Base-by-base conservation (phyloP, 1,140 invertebrate species). In the Magallana ariakensis region DNA sequence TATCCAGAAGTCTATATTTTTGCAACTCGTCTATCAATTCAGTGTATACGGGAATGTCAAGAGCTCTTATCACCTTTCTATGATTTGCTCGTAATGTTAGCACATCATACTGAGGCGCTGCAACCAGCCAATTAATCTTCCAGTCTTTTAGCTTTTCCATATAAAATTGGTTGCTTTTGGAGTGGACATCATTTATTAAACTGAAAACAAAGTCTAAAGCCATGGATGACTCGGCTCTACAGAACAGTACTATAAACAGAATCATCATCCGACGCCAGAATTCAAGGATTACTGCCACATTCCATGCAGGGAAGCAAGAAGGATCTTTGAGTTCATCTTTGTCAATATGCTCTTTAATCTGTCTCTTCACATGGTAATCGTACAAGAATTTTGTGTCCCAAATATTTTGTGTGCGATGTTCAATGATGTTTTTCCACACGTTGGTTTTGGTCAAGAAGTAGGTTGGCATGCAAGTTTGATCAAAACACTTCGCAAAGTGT, bases 371-470 rank as follows among this genome's bases (percentile, higher is more conserved):
- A 26, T 26, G 66, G 5, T 26, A 75, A 26, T 75, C 66, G 33
- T 75, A 75, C 22, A 75, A 26, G 33, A 75, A 75, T 10, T 26
- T 75, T 11, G 26, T 10, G 3, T 26, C 66, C 66, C 66, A 75
- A 75, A 33, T 33, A 26, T 75, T 75, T 4, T 75, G 66, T 13
- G 66, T 26, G 22, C 22, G 22, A 26, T 75, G 66, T 26, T 75
- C 66, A 75, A 75, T 75, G 22, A 75, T 75, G 66, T 75, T 75
- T 75, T 75, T 75, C 66, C 66, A 75, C 10, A 75, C 33, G 15
- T 75, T 75, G 22, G 66, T 75, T 13, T 75, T 75, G 22, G 66
- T 75, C 26, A 75, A 75, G 15, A 75, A 75, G 15, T 75, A 75
- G 6, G 66, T 75, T 13, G 66, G 66, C 66, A 75, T 75, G 33